These are phyloP conservation scores for Poecilia picta DNA, from an alignment of 2,797 vertebrate genomes.

Conservation along the genomic window DNA sequence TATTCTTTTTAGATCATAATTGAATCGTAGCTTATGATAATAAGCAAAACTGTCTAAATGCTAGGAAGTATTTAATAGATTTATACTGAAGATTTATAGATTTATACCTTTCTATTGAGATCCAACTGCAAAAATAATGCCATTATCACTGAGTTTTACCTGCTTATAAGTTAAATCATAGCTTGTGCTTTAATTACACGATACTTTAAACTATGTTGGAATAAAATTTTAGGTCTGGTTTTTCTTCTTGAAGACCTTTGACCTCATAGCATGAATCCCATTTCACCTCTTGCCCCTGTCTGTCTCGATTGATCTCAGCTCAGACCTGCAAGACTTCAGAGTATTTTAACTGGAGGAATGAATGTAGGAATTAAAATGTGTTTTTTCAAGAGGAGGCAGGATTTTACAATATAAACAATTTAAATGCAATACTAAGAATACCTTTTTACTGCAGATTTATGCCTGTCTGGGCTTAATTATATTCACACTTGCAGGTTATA, in stretches of 20 bases:
- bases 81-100: not conserved
- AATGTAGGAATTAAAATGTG: not conserved
- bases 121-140: not conserved
- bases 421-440: not conserved
- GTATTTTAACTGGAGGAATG: constrained; percentile 47
- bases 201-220: not conserved
- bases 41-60: not conserved
- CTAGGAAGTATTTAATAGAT: not conserved
- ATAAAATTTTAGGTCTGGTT: not conserved
- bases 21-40: not conserved
- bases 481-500: not conserved
- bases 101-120: not conserved
- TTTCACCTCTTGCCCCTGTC: not conserved
- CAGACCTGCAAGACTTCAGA: constrained; percentile 55
- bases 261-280: not conserved
- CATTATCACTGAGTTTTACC: not conserved
- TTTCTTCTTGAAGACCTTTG: not conserved
- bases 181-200: not conserved
- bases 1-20: not conserved
- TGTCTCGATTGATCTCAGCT: not conserved
- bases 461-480: not conserved
- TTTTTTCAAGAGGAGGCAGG: not conserved
- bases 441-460: not conserved
- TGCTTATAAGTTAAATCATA: not conserved
- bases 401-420: not conserved